These are phyloP conservation scores for Colletes latitarsis DNA, from an alignment of 1,140 invertebrate species.

Conservation along the genomic window DNA sequence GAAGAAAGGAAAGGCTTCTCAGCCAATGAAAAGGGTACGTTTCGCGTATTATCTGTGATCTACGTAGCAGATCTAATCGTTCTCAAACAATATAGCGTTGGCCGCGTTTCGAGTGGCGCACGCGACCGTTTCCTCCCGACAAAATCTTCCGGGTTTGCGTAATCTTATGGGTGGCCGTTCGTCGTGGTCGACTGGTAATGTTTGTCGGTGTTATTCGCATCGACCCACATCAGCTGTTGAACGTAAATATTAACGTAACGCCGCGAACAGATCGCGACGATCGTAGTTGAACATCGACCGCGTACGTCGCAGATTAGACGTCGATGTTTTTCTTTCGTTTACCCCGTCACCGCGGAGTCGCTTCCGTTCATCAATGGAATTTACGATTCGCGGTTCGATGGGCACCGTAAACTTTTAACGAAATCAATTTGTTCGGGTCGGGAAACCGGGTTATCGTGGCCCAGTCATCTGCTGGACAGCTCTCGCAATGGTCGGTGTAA, in stretches of 20 bases:
- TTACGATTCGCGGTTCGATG: conserved; percentile 1
- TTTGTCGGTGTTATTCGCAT: conserved; percentile 31
- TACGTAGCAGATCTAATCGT: conserved; percentile 2
- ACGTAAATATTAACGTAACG: conserved; percentile 50
- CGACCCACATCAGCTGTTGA: conserved; percentile 25
- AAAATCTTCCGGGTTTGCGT: conserved; percentile 14
- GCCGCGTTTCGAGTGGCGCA: not conserved
- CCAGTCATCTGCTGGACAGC: not conserved
- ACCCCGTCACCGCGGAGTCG: too few species aligned
- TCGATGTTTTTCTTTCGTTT: too few species aligned
- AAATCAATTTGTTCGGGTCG: too few species aligned
- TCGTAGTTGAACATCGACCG: too few species aligned
- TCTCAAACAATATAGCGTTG: conserved; percentile 19
- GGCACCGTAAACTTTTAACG: not conserved
- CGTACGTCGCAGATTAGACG: too few species aligned
- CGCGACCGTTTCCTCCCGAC: conserved; percentile 5
- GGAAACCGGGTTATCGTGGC: not conserved
- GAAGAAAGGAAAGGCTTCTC: too few species aligned
- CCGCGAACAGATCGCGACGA: not conserved
- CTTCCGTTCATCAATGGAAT: conserved; percentile 11
- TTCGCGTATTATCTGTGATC: not conserved
- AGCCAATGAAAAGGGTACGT: not conserved
- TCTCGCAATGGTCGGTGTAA: too few species aligned
- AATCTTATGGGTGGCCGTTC: not conserved
- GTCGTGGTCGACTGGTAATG: not conserved